Evolutionary conservation across 2,797 vertebrate genomes (phyloP), one percentile per base, ranked within the genome.

Genomic region (Malacoctenus gilli): DNA sequence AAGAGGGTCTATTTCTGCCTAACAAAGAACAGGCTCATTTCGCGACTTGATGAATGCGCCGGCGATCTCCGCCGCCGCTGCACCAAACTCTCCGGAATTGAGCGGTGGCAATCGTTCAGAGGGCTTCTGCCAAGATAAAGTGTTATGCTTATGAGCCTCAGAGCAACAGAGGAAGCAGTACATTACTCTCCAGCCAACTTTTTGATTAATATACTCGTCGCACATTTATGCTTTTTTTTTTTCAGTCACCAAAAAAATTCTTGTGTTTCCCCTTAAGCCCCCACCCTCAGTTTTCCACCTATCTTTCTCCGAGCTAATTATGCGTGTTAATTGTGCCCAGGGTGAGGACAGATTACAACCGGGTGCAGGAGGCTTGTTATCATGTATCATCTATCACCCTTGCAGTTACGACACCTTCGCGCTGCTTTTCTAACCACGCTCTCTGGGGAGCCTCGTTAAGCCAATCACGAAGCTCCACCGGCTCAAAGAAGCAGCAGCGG

Each of bases 371-470:
- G 72, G 69, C 63, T 61, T 59, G 75, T 75, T 79, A 74, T 88
- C 79, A 55, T 52, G 64, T 84, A 74, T 63, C 72, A 84, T 88
- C 71, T 61, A 52, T 80, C 79, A 81, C 63, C 2, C 66, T 36
- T 75, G 82, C 85, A 89, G 89, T 86, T 84, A 80, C 50, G 30
- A 47, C 54, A 73, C 80, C 61, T 79, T 68, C 46, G 51, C 28
- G 60, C 41, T 54, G 59, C 55, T 57, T 32, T 41, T 65, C 55
- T 65, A 62, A 54, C 56, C 68, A 21, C 35, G 52, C 23, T 48
- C 47, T 50, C 78, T 44, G 16, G 20, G 44, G 76, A 59, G 47
- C 35, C 40, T 63, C 54, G 18, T 72, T 77, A 54, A 42, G 32
- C 25, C 49, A 52, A 69, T 72, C 59, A 63, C 64, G 64, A 9